Percentiles rank a stretch among this genome's conserved stretches.
These are phyloP conservation scores for Ectobius pallidus DNA, from an alignment of 2,888 invertebrate species.

Conservation along the genomic window DNA sequence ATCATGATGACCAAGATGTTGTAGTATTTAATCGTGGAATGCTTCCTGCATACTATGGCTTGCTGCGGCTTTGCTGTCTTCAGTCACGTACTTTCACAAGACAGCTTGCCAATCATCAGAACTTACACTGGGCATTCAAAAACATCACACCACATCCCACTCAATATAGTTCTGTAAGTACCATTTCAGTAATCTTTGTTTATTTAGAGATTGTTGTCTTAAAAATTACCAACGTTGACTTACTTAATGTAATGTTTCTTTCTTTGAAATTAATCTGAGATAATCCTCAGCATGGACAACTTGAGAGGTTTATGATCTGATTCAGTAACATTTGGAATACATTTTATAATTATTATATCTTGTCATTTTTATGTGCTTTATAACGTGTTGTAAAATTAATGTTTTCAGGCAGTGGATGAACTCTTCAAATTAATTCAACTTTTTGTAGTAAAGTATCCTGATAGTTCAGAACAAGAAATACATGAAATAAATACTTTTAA, in stretches of 20 bases:
- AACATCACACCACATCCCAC: conserved; percentile 96
- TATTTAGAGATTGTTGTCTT: background rate
- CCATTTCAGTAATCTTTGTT: background rate
- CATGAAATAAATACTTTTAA: conserved; percentile 86
- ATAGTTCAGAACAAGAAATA: conserved; percentile 75
- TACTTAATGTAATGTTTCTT: no score
- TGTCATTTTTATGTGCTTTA: no score
- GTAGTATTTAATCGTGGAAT: conserved; percentile 92
- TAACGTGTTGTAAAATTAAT: no score
- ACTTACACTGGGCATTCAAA: conserved; percentile 95
- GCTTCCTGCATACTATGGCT: conserved; percentile 91
- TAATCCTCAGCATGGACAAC: no score
- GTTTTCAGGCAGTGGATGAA: conserved; percentile 85
- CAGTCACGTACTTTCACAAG: conserved; percentile 86
- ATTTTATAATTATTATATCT: no score
- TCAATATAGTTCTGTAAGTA: conserved; percentile 79
- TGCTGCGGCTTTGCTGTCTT: conserved; percentile 88
- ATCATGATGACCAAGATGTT: conserved; percentile 96
- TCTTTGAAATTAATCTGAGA: no score
- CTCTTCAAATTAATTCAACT: conserved; percentile 88
- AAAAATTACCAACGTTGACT: background rate
- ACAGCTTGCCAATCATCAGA: conserved; percentile 89
- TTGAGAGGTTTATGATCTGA: no score
- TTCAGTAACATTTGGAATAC: no score
- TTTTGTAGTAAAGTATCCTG: conserved; percentile 83